Conservation (phyloP, 2,888 invertebrate genomes). For the Melipona bicolor region DNA sequence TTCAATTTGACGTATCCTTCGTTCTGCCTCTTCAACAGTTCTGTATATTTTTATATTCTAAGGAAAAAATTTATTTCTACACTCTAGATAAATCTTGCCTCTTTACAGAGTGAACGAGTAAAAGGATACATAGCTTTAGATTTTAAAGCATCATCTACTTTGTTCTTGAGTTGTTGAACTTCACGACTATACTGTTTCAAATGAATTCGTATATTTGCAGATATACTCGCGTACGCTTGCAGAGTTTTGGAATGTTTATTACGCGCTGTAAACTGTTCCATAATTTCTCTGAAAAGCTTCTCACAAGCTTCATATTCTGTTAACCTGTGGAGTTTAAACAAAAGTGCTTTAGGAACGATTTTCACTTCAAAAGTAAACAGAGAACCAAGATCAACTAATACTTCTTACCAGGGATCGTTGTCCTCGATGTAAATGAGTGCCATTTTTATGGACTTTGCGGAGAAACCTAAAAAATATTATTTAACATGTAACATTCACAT, state of each 20-base stretch:
- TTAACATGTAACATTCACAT: not conserved
- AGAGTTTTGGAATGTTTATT: slow-evolving; percentile 85
- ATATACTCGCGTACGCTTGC: slow-evolving; percentile 86
- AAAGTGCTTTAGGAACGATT: not conserved
- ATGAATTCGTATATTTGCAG: slow-evolving; percentile 86
- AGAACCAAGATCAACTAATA: not conserved
- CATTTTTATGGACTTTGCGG: slow-evolving; percentile 69
- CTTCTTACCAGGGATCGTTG: slow-evolving; percentile 80
- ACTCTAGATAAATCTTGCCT: no score
- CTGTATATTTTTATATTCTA: slow-evolving; percentile 80
- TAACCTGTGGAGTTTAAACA: slow-evolving; percentile 84
- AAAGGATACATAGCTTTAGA: slow-evolving; percentile 84
- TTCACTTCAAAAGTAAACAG: not conserved
- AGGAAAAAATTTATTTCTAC: slow-evolving; percentile 66
- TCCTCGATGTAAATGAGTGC: slow-evolving; percentile 81
- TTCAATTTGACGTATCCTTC: slow-evolving; percentile 87
- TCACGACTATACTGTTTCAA: slow-evolving; percentile 88
- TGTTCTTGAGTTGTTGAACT: slow-evolving; percentile 86
- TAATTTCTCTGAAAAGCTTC: slow-evolving; percentile 87
- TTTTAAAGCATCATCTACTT: slow-evolving; percentile 85
- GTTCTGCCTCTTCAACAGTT: slow-evolving; percentile 87
- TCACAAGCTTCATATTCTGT: slow-evolving; percentile 89
- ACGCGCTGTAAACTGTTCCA: slow-evolving; percentile 86
- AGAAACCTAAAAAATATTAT: not conserved
- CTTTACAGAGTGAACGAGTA: not conserved